Conservation (phyloP, 1,140 invertebrate genomes). For the Rhyacophila brunnea region DNA sequence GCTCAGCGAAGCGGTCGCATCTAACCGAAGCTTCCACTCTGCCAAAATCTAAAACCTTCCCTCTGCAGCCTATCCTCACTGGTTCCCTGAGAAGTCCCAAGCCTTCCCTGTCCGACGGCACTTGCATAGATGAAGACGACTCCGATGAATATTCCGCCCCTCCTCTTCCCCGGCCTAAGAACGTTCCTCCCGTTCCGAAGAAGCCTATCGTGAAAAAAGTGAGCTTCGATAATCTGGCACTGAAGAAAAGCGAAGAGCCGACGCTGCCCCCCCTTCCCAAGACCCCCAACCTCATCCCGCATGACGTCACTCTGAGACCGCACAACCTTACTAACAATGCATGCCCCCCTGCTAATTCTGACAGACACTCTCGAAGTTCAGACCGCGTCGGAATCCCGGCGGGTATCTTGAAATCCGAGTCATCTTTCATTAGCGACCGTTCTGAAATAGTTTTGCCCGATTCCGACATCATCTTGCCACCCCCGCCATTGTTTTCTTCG, state of each 20-base stretch:
- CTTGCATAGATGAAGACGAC: conserved; percentile 25
- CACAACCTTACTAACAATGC: conserved; percentile 24
- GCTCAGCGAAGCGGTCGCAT: conserved; percentile 24
- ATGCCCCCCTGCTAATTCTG: conserved; percentile 10
- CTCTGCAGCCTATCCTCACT: conserved; percentile 7
- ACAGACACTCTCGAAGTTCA: neutral
- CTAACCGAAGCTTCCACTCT: conserved; percentile 30
- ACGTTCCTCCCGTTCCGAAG: conserved; percentile 23
- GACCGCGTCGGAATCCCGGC: neutral
- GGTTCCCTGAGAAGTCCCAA: conserved; percentile 12
- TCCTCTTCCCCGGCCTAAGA: too few species aligned
- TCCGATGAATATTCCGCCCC: neutral
- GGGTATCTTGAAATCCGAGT: conserved; percentile 15
- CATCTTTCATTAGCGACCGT: conserved; percentile 27
- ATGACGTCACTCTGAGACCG: conserved; percentile 5
- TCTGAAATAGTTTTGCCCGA: conserved; percentile 23
- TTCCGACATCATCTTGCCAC: conserved; percentile 32
- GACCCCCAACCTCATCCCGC: neutral
- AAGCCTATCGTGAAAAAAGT: conserved; percentile 30
- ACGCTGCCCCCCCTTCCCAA: neutral
- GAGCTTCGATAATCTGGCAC: conserved; percentile 25
- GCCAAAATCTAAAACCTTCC: conserved; percentile 26
- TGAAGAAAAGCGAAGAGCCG: conserved; percentile 5
- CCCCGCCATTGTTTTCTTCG: conserved; percentile 22
- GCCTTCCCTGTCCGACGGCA: conserved; percentile 17